Base-by-base conservation (phyloP, 2,888 invertebrate genomes). In the Selenia dentaria region DNA sequence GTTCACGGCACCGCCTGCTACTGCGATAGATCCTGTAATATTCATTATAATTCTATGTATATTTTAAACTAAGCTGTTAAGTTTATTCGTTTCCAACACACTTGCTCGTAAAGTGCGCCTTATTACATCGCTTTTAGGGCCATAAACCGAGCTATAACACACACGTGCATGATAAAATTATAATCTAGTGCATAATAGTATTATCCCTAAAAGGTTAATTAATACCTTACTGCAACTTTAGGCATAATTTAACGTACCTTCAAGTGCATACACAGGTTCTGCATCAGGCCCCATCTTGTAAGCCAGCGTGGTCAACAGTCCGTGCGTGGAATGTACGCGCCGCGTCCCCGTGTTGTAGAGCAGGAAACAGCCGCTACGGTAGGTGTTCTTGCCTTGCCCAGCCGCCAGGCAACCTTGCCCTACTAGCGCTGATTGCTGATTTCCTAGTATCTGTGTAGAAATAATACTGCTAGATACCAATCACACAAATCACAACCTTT, bases 351-450 rank as follows among this genome's bases (percentile, higher is more conserved):
- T 99, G 76, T 99, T 99, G 83, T 97, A 98, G 0, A 99, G 91
- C 11, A 99, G 88, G 80, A 99, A 99, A 63, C 98, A 98, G 0
- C 98, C 99, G 36, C 98, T 97, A 3, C 98, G 92, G 74, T 97
- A 99, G 0, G 99, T 99, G 78, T 96, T 97, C 86, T 99, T 99
- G 0, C 98, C 97, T 70, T 96, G 95, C 0, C 98, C 98, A 0
- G 94, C 94, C 43, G 94, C 93, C 28, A 98, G 92, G 69, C 98
- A 98, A 78, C 95, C 94, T 77, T 99, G 98, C 0, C 98, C 99
- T 0, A 99, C 94, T 8, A 98, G 82, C 0, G 98, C 97, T 0
- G 98, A 95, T 78, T 98, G 99, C 77, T 99, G 99, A 83, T 99
- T 99, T 12, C 99, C 99, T 70, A 99, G 84, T 74, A 97, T 96